phyloP scores from a whole-genome alignment of 1,140 invertebrate genomes.

The Akabosia matsudoensis region DNA sequence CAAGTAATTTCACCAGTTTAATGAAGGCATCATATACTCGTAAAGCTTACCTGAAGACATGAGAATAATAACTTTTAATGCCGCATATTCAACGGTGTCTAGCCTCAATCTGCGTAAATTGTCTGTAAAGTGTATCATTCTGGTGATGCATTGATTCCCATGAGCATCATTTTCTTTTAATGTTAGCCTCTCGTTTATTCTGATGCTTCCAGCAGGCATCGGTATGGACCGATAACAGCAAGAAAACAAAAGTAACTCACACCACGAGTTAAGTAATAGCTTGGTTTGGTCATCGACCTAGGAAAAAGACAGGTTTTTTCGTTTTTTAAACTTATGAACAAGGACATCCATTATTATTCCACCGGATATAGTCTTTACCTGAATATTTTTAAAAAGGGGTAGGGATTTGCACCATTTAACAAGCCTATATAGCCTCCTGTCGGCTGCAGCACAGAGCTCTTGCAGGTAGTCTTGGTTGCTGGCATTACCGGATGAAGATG shows the following conservation, averaged over 20 bases:
- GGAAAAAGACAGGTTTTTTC: no score
- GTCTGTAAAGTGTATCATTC: conserved; percentile 91
- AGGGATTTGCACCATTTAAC: conserved; percentile 98
- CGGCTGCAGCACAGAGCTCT: conserved; percentile 87
- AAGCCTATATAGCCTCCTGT: conserved; percentile 79
- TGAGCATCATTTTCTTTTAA: conserved; percentile 45
- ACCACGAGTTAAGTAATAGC: conserved; percentile 95
- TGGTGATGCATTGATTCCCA: conserved; percentile 63
- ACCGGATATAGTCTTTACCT: conserved; percentile 59
- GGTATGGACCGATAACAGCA: conserved; percentile 60
- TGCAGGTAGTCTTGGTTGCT: conserved; percentile 76
- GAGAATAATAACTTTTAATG: conserved; percentile 87
- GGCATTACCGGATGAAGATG: conserved; percentile 58
- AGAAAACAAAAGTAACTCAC: conserved; percentile 86
- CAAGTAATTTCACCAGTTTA: not conserved
- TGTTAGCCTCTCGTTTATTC: conserved; percentile 42
- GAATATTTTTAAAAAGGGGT: conserved; percentile 93
- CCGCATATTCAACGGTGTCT: conserved; percentile 95
- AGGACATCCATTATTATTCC: no score
- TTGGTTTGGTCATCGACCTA: conserved; percentile 95
- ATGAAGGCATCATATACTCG: not conserved
- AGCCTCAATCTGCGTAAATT: conserved; percentile 81
- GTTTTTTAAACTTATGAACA: conserved; percentile 2
- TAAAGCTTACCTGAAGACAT: conserved; percentile 76
- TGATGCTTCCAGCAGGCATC: conserved; percentile 49